Conservation (phyloP, 2,797 vertebrate genomes). For the Eupleurogrammus muticus region DNA sequence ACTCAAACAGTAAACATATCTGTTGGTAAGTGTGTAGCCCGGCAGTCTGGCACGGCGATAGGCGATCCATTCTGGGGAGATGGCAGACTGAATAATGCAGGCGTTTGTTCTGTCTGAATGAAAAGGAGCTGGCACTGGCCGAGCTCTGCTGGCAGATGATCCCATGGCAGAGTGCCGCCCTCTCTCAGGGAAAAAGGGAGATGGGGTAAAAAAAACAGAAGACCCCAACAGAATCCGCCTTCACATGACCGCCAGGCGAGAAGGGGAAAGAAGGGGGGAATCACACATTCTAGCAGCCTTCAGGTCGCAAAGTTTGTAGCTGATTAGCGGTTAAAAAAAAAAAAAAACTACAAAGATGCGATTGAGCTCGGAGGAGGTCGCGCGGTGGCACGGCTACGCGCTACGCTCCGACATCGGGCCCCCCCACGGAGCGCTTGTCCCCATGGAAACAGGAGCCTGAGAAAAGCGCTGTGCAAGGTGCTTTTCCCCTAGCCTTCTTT, state of each 20-base stretch:
- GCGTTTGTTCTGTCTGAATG: constrained; percentile 74
- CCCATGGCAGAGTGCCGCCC: constrained; percentile 66
- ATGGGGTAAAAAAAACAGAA: constrained; percentile 40
- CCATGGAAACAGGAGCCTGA: constrained; percentile 73
- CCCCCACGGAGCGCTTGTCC: constrained; percentile 49
- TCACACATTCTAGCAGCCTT: constrained; percentile 43
- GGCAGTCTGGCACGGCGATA: constrained; percentile 57
- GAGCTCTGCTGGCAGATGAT: constrained; percentile 72
- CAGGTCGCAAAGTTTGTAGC: constrained; percentile 37
- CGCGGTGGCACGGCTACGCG: constrained; percentile 49
- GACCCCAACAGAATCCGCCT: constrained; percentile 57
- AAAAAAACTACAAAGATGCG: constrained; percentile 53
- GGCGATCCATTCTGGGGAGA: constrained; percentile 63
- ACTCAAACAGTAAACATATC: constrained; percentile 64
- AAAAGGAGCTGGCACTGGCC: constrained; percentile 74
- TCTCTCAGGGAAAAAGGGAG: constrained; percentile 52
- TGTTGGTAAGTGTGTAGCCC: constrained; percentile 56
- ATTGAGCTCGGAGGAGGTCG: constrained; percentile 58
- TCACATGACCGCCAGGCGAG: constrained; percentile 39
- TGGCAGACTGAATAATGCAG: constrained; percentile 78
- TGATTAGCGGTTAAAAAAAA: constrained; percentile 37
- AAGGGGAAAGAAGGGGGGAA: constrained; percentile 23
- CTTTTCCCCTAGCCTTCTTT: constrained; percentile 54
- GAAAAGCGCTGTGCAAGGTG: constrained; percentile 72
- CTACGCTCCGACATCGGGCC: constrained; percentile 52